A percentile compares a stretch with the other conserved stretches of the same genome.
phyloP scores from a whole-genome alignment of 1,140 invertebrate genomes.

The Ceratoteleas bidentatus region DNA sequence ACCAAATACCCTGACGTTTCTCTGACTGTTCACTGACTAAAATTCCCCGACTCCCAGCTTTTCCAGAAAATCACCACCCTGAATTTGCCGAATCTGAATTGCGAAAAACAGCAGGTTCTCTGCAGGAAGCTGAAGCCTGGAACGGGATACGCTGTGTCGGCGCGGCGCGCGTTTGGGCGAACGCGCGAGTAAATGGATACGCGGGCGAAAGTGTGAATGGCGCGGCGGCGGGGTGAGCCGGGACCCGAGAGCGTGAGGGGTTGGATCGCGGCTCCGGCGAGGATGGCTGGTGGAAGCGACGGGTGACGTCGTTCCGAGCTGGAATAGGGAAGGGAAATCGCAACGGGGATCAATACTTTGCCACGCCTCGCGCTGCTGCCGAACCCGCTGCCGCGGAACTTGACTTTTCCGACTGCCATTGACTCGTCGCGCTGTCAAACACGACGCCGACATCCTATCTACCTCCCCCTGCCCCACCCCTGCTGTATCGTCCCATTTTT shows the following conservation, averaged over 20 bases:
- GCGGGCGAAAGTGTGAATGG: conserved; percentile 47
- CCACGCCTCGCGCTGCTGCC: conserved; percentile 77
- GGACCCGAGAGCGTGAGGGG: conserved; percentile 45
- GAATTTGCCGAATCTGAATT: too few relatives aligned
- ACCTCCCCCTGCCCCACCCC: too few relatives aligned
- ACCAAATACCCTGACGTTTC: too few relatives aligned
- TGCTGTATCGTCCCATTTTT: too few relatives aligned
- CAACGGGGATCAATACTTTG: conserved; percentile 77
- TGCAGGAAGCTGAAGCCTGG: too few relatives aligned
- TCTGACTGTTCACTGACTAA: too few relatives aligned
- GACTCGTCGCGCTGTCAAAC: conserved; percentile 48
- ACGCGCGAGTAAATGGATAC: conserved; percentile 22
- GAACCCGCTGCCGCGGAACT: conserved; percentile 71
- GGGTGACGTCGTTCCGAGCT: conserved; percentile 73
- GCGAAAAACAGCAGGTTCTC: too few relatives aligned
- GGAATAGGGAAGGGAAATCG: conserved; percentile 73
- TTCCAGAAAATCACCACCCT: too few relatives aligned
- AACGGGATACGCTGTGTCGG: not conserved
- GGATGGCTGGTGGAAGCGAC: conserved; percentile 70
- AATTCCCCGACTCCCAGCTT: too few relatives aligned
- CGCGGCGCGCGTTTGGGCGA: conserved; percentile 15
- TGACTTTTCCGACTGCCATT: conserved; percentile 70
- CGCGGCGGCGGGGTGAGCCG: conserved; percentile 26
- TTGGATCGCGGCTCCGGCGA: conserved; percentile 54
- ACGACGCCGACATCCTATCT: conserved; percentile 12